Percentiles rank a stretch among this genome's conserved stretches.
Evolutionary conservation across 1,140 invertebrate genomes (phyloP).

Genomic region (Diploscapter pachys): DNA sequence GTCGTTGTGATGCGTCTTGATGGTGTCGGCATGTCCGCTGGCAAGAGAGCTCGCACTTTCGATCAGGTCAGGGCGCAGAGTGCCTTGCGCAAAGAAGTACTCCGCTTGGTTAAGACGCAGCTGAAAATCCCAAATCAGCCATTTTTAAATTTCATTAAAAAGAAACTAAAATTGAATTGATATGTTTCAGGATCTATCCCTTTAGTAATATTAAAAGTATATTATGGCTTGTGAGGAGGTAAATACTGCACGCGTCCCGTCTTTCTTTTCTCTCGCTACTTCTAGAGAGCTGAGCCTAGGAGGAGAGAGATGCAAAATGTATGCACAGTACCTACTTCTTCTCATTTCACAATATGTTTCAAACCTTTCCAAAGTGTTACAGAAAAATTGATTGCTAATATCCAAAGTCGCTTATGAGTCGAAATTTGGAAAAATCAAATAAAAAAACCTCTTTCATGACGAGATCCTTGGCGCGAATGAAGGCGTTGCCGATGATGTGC

Average conservation of each 20-base stretch:
- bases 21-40: constrained; percentile 80
- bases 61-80: constrained; percentile 91
- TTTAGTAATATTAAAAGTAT: not conserved
- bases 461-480: constrained; percentile 68
- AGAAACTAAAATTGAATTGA: not conserved
- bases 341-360: too few relatives aligned
- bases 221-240: not conserved
- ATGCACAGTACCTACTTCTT: too few relatives aligned
- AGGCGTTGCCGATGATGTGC: constrained; percentile 97
- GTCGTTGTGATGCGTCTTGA: constrained; percentile 99
- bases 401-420: too few relatives aligned
- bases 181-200: not conserved
- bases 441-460: constrained; percentile 42
- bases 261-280: too few relatives aligned
- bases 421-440: constrained; percentile 10
- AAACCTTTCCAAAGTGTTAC: constrained; percentile 9
- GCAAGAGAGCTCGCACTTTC: constrained; percentile 87
- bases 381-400: too few relatives aligned
- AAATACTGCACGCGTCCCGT: too few relatives aligned
- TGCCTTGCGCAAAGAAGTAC: constrained; percentile 61
- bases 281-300: too few relatives aligned
- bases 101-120: constrained; percentile 49
- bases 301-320: too few relatives aligned
- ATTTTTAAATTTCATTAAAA: too few relatives aligned
- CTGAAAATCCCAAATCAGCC: constrained; percentile 21